Evolutionary conservation across 2,797 vertebrate genomes (phyloP), one percentile per base, ranked within the genome.

Genomic region (Melanotaenia maccullochi): DNA sequence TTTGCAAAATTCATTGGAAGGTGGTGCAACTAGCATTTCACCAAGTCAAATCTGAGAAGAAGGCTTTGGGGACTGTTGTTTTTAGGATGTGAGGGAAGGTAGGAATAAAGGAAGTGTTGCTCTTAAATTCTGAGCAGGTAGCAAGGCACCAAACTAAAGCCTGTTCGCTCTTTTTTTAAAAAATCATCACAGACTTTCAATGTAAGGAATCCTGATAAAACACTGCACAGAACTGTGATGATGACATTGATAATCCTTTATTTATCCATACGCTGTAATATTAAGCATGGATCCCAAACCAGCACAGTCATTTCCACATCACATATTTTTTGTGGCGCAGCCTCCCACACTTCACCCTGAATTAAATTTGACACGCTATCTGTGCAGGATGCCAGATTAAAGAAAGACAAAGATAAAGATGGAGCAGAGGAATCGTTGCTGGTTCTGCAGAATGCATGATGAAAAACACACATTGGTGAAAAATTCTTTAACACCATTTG

Each of bases 301-400:
- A 62, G 71, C 60, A 67, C 14, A 24, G 12, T 54, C 51, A 28
- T 12, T 54, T 25, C 12, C 51, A 54, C 51, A 52, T 73, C 62
- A 64, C 75, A 44, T 84, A 54, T 78, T 70, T 54, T 54, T 64
- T 60, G 71, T 28, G 42, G 76, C 62, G 71, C 65, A 74, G 62
- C 72, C 81, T 83, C 78, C 73, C 79, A 84, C 81, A 79, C 65
- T 83, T 69, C 74, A 64, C 68, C 55, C 72, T 28, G 68, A 87
- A 65, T 71, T 78, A 78, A 68, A 89, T 75, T 61, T 82, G 60
- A 66, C 57, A 57, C 40, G 44, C 35, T 54, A 25, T 25, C 51
- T 28, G 44, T 52, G 40, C 54, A 72, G 57, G 33, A 65, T 60
- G 71, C 22, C 65, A 73, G 58, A 58, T 1, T 47, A 38, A 73